Evolutionary conservation across 2,797 vertebrate genomes (phyloP), one percentile per base, ranked within the genome.

Genomic region (Lutjanus argentimaculatus): DNA sequence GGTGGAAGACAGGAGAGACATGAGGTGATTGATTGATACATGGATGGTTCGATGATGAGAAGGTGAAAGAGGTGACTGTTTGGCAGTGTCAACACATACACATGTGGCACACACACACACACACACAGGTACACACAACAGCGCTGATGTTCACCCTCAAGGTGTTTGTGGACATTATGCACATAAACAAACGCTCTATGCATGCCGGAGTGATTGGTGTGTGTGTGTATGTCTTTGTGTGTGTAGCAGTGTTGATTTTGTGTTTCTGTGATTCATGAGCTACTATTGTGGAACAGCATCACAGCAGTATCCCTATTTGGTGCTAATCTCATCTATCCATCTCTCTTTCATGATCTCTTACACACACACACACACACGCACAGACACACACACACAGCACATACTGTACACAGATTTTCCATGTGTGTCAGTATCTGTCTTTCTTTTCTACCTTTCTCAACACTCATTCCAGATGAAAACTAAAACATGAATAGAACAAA

Each of bases 131-230:
- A 63, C 51, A 67, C 51, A 40, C 65, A 66, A 70, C 67, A 55
- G 17, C 22, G 14, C 25, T 62, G n/a, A 55, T n/a, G 53, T 56
- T 67, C 70, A 82, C 15, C 64, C 67, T 69, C 49, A 73, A 70
- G 81, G 76, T 80, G 67, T 82, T 75, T 72, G 63, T 67, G 59
- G 42, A 72, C 42, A 84, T 80, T 77, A 85, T 72, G 46, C 48
- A 67, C 51, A 72, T 52, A 69, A 79, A 79, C 52, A 70, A 76
- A 75, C 11, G 14, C 30, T 25, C 45, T 6, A 10, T 30, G 56
- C 52, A 67, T 46, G 45, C 14, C 45, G 57, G 30, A 65, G n/a
- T 66, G 73, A 69, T 58, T 73, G 21, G 25, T n/a, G 10, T 53
- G 45, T 69, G 53, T 61, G 61, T 42, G 13, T 49, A 12, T 49